Evolutionary conservation across 2,888 invertebrate genomes (phyloP).

Genomic region (Athalia circularis): DNA sequence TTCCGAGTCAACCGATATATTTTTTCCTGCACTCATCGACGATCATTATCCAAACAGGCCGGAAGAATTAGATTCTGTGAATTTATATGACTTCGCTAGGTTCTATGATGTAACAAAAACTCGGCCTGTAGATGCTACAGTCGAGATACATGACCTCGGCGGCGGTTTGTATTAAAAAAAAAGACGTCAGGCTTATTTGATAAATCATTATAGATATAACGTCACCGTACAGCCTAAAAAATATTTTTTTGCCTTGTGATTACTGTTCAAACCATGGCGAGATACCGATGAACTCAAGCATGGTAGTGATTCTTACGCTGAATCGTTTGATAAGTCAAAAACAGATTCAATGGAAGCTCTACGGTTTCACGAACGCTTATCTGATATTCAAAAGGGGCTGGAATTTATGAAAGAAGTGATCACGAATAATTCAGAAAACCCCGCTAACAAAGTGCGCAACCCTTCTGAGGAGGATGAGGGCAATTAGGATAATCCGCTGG

Average conservation of each 20-base stretch:
- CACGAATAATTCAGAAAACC: slow-evolving; percentile 38
- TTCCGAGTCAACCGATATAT: slow-evolving; percentile 48
- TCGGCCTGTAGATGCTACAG: slow-evolving; percentile 17
- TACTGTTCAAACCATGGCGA: slow-evolving; percentile 58
- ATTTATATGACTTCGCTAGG: slow-evolving; percentile 51
- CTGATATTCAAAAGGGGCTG: slow-evolving; percentile 28
- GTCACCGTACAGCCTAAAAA: slow-evolving; percentile 55
- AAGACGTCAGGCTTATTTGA: slow-evolving; percentile 53
- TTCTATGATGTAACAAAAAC: slow-evolving; percentile 48
- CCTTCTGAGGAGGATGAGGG: background rate
- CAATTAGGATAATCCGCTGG: slow-evolving; percentile 14
- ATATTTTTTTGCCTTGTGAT: slow-evolving; percentile 55
- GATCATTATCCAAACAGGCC: slow-evolving; percentile 48
- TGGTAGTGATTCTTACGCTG: slow-evolving; percentile 47
- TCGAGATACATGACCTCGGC: slow-evolving; percentile 44
- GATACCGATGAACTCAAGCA: slow-evolving; percentile 49
- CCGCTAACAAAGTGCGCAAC: background rate
- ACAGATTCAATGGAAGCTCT: slow-evolving; percentile 50
- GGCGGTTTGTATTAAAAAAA: slow-evolving; percentile 53
- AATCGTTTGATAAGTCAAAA: slow-evolving; percentile 49
- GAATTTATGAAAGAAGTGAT: slow-evolving; percentile 46
- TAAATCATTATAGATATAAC: slow-evolving; percentile 58
- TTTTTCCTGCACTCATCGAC: slow-evolving; percentile 48
- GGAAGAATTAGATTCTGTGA: slow-evolving; percentile 51
- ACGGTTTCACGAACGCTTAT: slow-evolving; percentile 43